Evolutionary conservation across 2,797 vertebrate genomes (phyloP), one percentile per base, ranked within the genome.

Genomic region (Dryobates pubescens): DNA sequence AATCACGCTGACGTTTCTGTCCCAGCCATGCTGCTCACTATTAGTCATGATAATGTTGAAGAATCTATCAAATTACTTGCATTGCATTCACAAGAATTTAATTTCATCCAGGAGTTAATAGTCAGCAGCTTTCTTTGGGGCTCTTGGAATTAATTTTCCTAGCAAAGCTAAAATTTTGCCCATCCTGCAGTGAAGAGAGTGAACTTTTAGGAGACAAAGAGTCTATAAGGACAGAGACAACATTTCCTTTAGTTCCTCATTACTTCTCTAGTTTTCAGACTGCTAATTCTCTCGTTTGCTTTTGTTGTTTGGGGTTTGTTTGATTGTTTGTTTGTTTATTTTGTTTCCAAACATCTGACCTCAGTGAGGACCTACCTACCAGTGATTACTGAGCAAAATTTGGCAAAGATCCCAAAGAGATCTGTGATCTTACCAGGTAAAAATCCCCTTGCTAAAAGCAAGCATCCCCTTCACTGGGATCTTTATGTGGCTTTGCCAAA

Each of bases 381-480:
- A 76, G 12, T 10, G 64, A 68, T 49, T 43, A 51, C 36, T 8
- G 67, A 17, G 24, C 59, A 75, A 80, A 71, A 72, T 24, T 1
- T 17, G 63, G 79, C 56, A 73, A 76, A 54, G 32, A 70, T 61
- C 53, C 61, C 32, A 14, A 19, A n/a, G 64, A 73, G 56, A 68
- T 78, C 6, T 76, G 14, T 43, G 49, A 8, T 36, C 8, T 43
- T 62, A 27, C 12, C 62, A 78, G 56, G 34, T 10, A 53, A 75
- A 20, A 74, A 77, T 49, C 62, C 57, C 51, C 10, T 45, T 69
- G 68, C 58, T 84, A 24, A 75, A 75, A 63, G 32, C 14, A 71
- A 80, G 56, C 14, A 20, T 9, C 17, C 1, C 0, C 19, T 71
- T 64, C 49, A 8, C 27, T 0, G 0, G 15, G 22, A 69, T 61